Evolutionary conservation across 2,113 vertebrate species (phyloP), one percentile per base, ranked within the genome.

Genomic region (Paramisgurnus dabryanus): DNA sequence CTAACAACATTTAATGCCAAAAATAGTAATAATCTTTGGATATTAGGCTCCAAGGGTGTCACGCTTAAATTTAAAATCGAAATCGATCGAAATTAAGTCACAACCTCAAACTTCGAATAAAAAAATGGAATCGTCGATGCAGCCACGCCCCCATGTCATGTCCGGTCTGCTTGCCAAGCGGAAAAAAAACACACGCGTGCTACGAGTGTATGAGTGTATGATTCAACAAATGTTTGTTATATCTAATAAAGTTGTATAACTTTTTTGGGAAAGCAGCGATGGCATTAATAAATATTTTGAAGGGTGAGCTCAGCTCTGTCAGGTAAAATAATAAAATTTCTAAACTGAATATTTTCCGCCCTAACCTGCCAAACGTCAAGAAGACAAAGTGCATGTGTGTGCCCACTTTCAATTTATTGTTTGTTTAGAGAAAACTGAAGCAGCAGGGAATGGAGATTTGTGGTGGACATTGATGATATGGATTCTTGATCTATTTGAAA

Each of bases 401-500:
- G 73, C 60, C 22, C 12, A 18, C 43, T 64, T 76, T 64, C 73
- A 76, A 76, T 76, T 76, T 76, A 64, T 34, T 34, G 27, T 34
- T 34, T 12, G 43, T 50, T 64, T 43, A 61, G 47, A 39, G 60
- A 64, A 49, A 76, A 76, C 27, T 64, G 13, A 60, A 50, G 12
- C 58, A 64, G 70, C 12, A 7, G 41, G 58, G 64, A 64, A 64
- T 76, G 58, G 9, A 64, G 58, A 64, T 76, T 76, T 63, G 73
- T 76, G 73, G 73, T 47, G 73, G 73, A 76, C 73, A 76, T 58
- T 64, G 73, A 76, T 64, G 58, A 76, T 64, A 63, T 76, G 22
- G 58, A 58, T 43, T 76, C 43, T 47, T 76, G 73, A 76, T 76
- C 58, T 34, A 43, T 75, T 64, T 76, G 73, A 64, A 64, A 76